Evolutionary conservation across 2,888 invertebrate species (phyloP), one percentile per base, ranked within the genome.

Genomic region (Nowickia ferox): DNA sequence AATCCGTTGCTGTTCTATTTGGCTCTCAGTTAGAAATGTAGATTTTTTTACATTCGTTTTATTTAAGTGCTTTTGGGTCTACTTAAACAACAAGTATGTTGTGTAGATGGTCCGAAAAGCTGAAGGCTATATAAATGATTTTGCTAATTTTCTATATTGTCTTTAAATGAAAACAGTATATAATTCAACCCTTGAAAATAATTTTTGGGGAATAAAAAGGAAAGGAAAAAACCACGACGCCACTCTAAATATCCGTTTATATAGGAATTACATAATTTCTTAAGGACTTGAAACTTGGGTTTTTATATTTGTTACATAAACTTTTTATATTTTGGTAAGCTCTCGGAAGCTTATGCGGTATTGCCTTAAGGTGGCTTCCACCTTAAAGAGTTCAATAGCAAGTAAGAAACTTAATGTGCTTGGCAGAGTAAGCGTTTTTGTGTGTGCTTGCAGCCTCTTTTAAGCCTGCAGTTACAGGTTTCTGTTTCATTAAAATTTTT

Each of bases 121-220:
- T 87, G 19, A 59, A 77, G 87, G 88, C 84, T 53, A 85, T 53
- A 85, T 78, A 86, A 88, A 74, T 87, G 85, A 88, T 88, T 87
- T 82, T 84, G 84, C 87, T 85, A 88, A 87, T 87, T 84, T 76
- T 77, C 38, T 69, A 61, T 75, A 61, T 75, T 63, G 66, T 81
- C 42, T 53, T 42, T 59, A 44, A 30, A 30, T 9, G 11, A 55
- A 55, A 22, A 77, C 17, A 46, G 48, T 48, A 51, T 46, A 66
- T 22, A 11, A 46, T 71, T 61, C 42, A 61, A 30, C 48, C 51
- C 74, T 53, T 15, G 55, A 66, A 59, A 74, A 75, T 75, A 79
- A 78, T 80, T 69, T 72, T 80, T 66, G 48, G 51, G 22, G 9
- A 69, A 38, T 9, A 61, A 10, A 3, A 9, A 13, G 0, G 3